Conservation (phyloP, 2,797 vertebrate genomes). For the Anabacerthia variegaticeps region DNA sequence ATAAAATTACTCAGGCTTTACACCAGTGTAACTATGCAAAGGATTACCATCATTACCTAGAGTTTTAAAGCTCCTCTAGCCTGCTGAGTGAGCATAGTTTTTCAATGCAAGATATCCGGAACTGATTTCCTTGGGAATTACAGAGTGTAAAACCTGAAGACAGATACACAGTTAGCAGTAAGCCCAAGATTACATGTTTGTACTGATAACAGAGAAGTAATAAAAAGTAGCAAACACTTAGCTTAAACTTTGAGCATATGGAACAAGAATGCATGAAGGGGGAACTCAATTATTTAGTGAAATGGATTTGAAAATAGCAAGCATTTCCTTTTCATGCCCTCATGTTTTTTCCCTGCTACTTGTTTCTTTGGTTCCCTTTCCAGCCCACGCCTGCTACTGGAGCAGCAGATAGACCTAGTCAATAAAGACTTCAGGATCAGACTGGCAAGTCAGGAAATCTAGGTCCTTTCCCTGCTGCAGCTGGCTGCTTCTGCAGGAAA, state of each 20-base stretch:
- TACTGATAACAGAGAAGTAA: constrained; percentile 47
- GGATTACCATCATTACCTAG: background rate
- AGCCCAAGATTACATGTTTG: constrained; percentile 33
- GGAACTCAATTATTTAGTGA: constrained; percentile 42
- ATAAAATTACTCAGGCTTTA: constrained; percentile 26
- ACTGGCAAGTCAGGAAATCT: background rate
- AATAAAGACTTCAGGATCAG: background rate
- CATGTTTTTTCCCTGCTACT: background rate
- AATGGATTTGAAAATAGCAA: constrained; percentile 29
- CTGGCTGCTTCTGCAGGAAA: background rate
- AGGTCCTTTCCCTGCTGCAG: background rate
- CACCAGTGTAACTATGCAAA: constrained; percentile 24
- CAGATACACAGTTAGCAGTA: constrained; percentile 36
- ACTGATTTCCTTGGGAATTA: constrained; percentile 55
- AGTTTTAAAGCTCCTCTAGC: constrained; percentile 31
- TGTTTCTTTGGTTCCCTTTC: background rate
- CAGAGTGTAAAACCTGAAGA: constrained; percentile 52
- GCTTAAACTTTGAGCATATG: constrained; percentile 39
- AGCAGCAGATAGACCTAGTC: background rate
- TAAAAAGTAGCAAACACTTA: constrained; percentile 38
- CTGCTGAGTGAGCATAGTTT: constrained; percentile 30
- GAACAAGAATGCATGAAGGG: background rate
- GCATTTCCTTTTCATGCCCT: background rate
- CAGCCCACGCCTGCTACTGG: background rate
- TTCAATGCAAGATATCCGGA: constrained; percentile 1